These are phyloP conservation scores for Xyrauchen texanus DNA, from an alignment of 2,113 vertebrate genomes.

Conservation along the genomic window DNA sequence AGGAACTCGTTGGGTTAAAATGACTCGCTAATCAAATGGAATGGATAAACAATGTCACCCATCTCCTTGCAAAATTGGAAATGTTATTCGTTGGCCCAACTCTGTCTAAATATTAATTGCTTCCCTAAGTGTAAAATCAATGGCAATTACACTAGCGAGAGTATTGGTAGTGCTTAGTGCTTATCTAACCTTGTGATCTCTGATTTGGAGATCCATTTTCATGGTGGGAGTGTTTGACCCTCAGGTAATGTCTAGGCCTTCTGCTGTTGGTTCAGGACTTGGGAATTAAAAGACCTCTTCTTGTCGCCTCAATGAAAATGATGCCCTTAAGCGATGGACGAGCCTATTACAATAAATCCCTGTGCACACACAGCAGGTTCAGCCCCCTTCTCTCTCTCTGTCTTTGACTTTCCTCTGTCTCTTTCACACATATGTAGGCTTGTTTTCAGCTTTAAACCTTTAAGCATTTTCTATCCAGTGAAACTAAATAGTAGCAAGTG, in stretches of 20 bases:
- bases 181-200: conserved; percentile 61
- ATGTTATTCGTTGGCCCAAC: conserved; percentile 59
- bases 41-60: conserved; percentile 59
- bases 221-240: conserved; percentile 54
- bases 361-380: conserved; percentile 6
- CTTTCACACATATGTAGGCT: background rate
- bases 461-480: conserved; percentile 34
- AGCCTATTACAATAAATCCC: conserved; percentile 51
- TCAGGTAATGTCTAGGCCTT: conserved; percentile 57
- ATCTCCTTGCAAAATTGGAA: conserved; percentile 61
- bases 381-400: conserved; percentile 18
- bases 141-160: conserved; percentile 62
- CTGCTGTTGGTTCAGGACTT: conserved; percentile 61
- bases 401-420: background rate
- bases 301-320: conserved; percentile 65
- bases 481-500: conserved; percentile 47
- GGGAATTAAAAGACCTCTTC: conserved; percentile 65
- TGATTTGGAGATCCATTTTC: conserved; percentile 61
- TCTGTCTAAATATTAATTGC: conserved; percentile 67
- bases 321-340: conserved; percentile 53
- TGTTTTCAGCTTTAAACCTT: conserved; percentile 37
- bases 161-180: conserved; percentile 54
- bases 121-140: conserved; percentile 70
- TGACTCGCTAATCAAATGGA: conserved; percentile 36
- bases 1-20: background rate